Conservation (phyloP, 2,888 invertebrate genomes). For the Sphecodes monilicornis region DNA sequence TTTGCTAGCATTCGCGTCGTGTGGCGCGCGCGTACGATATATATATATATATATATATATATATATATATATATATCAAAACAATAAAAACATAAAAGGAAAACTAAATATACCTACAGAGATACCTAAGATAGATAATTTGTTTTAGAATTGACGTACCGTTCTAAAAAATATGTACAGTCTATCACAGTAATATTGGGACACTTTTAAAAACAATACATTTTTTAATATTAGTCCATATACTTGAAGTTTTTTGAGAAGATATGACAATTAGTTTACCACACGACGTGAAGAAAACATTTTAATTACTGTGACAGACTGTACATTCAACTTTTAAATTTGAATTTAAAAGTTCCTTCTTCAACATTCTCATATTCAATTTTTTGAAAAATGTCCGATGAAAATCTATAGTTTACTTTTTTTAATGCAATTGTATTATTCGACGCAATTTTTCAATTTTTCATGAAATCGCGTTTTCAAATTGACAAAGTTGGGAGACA, state of each 20-base stretch:
- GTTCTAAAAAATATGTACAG: neutral
- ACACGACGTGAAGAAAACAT: too few species aligned
- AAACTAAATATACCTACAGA: neutral
- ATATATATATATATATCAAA: neutral
- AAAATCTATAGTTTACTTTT: neutral
- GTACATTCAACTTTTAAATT: neutral
- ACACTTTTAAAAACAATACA: too few species aligned
- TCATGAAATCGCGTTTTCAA: neutral
- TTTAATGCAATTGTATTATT: neutral
- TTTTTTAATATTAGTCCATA: too few species aligned
- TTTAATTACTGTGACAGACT: too few species aligned
- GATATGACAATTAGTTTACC: too few species aligned
- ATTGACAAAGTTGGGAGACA: constrained; percentile 30
- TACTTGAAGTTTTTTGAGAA: too few species aligned
- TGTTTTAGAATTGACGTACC: neutral
- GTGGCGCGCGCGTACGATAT: neutral
- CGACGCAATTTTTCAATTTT: neutral
- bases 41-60: neutral
- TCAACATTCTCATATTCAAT: neutral
- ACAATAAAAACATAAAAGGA: neutral
- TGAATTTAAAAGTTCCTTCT: neutral
- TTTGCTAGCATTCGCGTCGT: neutral
- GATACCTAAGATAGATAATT: too few species aligned
- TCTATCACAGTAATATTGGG: too few species aligned
- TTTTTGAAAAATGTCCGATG: neutral